Evolutionary conservation across 2,888 invertebrate genomes (phyloP).

Genomic region (Heterodera filipjevi): DNA sequence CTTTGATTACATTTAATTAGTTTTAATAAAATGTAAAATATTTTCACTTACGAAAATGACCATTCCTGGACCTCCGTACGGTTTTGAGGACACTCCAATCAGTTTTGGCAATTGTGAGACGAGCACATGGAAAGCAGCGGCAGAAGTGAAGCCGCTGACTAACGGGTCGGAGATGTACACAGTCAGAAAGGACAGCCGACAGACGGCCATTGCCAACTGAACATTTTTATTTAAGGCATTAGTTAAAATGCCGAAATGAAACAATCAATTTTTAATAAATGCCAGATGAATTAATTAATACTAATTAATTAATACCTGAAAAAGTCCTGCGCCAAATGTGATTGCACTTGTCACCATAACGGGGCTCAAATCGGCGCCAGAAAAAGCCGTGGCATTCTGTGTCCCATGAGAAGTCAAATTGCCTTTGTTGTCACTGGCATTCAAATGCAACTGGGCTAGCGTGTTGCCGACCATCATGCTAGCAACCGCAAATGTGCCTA

Average conservation of each 20-base stretch:
- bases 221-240: too few species aligned
- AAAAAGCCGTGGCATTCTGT: background rate
- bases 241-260: too few species aligned
- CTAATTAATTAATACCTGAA: slow-evolving; percentile 72
- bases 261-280: too few species aligned
- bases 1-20: too few species aligned
- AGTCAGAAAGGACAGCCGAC: slow-evolving; percentile 69
- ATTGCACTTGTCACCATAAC: slow-evolving; percentile 79
- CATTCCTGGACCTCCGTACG: slow-evolving; percentile 67
- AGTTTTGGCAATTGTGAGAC: slow-evolving; percentile 64
- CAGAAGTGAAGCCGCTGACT: slow-evolving; percentile 69
- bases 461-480: slow-evolving; percentile 69
- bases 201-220: slow-evolving; percentile 79
- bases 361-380: slow-evolving; percentile 60
- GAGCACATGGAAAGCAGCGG: slow-evolving; percentile 69
- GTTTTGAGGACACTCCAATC: slow-evolving; percentile 66
- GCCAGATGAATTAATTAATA: background rate
- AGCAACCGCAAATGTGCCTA: slow-evolving; percentile 65
- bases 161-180: slow-evolving; percentile 66
- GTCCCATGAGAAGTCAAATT: background rate
- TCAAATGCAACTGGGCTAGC: slow-evolving; percentile 21
- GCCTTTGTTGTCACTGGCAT: background rate
- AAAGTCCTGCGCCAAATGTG: slow-evolving; percentile 77
- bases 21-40: too few species aligned
- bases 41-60: slow-evolving; percentile 53